These are phyloP conservation scores for Erythrolamprus reginae DNA, from an alignment of 2,113 vertebrate genomes.

Conservation along the genomic window DNA sequence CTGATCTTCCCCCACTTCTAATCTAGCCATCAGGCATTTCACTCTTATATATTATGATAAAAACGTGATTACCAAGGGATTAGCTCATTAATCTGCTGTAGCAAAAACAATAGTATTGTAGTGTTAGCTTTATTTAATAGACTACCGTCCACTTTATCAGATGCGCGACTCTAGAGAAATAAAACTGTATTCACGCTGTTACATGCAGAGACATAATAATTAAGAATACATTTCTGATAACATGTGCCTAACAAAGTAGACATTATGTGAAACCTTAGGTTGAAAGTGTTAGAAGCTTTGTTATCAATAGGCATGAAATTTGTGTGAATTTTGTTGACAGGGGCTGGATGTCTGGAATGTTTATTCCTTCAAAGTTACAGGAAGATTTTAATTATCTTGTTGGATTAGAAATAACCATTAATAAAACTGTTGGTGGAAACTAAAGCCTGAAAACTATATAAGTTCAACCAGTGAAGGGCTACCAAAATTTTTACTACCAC, in stretches of 20 bases:
- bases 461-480: too few species aligned
- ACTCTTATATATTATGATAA: not conserved
- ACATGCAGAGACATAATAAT: not conserved
- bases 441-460: not conserved
- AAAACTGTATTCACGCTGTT: not conserved
- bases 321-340: not conserved
- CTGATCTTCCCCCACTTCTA: not conserved
- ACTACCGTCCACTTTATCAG: not conserved
- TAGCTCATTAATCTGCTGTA: not conserved
- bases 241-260: not conserved
- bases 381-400: not conserved
- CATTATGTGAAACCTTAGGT: not conserved
- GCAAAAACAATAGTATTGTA: not conserved
- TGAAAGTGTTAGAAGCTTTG: not conserved
- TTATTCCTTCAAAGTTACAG: not conserved
- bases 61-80: not conserved
- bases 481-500: too few species aligned
- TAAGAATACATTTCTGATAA: not conserved
- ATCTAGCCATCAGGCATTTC: not conserved
- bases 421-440: not conserved
- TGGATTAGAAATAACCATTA: not conserved
- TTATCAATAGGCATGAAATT: not conserved
- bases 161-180: not conserved
- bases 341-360: not conserved
- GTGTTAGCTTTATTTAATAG: not conserved